phyloP scores from a whole-genome alignment of 2,888 invertebrate genomes.

The Acanthococcus lagerstroemiae region DNA sequence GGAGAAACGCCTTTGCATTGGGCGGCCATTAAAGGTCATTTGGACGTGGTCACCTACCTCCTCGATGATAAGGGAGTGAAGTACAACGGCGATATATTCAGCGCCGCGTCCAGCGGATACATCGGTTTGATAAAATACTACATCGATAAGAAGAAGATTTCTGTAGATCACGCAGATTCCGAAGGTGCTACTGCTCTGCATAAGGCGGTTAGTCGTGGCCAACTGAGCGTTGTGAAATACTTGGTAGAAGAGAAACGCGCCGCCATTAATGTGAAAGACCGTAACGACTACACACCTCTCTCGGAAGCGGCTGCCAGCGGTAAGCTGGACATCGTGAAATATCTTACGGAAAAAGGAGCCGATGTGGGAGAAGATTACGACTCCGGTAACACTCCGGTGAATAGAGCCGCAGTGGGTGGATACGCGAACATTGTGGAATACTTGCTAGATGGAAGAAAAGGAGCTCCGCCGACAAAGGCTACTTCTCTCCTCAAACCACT shows the following conservation, averaged over 20 bases:
- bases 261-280: background rate
- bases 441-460: too few species aligned
- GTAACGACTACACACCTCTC: background rate
- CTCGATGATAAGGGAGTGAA: background rate
- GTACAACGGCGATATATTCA: background rate
- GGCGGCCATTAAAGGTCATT: background rate
- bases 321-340: background rate
- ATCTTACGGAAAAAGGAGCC: too few species aligned
- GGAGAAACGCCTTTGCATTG: background rate
- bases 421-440: too few species aligned
- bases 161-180: background rate
- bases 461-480: too few species aligned
- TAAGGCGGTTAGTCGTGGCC: background rate
- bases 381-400: too few species aligned
- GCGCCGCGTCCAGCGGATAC: background rate
- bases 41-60: background rate
- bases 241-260: background rate
- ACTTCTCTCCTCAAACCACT: too few species aligned
- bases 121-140: background rate
- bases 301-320: background rate
- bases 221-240: background rate
- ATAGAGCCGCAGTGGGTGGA: too few species aligned
- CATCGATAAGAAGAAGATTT: background rate
- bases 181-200: background rate
- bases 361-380: too few species aligned